A percentile compares a stretch with the other conserved stretches of the same genome.
Evolutionary conservation across 2,888 invertebrate genomes (phyloP).

Genomic region (Frankliniella fusca): DNA sequence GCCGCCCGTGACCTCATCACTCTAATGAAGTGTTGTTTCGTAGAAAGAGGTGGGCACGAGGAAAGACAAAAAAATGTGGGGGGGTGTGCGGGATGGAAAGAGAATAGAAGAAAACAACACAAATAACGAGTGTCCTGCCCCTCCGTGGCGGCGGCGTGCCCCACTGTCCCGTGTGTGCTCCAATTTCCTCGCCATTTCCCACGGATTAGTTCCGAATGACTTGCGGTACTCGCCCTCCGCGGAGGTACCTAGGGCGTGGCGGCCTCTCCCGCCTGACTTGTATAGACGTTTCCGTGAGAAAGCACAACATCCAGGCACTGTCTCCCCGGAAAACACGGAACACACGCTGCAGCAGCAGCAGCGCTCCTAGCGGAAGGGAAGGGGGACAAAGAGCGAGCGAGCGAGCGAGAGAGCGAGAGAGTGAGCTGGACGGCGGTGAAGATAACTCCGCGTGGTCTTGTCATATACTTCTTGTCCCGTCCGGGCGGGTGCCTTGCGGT

Average conservation of each 20-base stretch:
- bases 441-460: no score
- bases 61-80: neutral
- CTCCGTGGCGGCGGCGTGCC: neutral
- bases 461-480: no score
- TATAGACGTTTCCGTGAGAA: slow-evolving; percentile 23
- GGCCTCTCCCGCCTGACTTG: neutral
- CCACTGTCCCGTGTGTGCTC: slow-evolving; percentile 3
- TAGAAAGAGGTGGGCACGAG: neutral
- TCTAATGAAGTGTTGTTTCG: no score
- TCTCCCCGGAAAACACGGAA: neutral
- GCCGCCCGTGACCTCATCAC: no score
- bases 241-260: neutral
- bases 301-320: neutral
- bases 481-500: no score
- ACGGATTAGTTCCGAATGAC: slow-evolving; percentile 26
- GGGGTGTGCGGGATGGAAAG: neutral
- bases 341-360: neutral
- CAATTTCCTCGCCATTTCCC: neutral
- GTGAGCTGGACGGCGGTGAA: no score
- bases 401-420: no score
- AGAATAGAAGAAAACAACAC: neutral
- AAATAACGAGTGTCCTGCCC: neutral
- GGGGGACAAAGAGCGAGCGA: neutral
- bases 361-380: neutral
- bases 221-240: slow-evolving; percentile 1